A percentile compares a stretch with the other conserved stretches of the same genome.
These are phyloP conservation scores for Rhinolophus ferrumequinum DNA, from an alignment of 2,113 vertebrate genomes.

Conservation along the genomic window DNA sequence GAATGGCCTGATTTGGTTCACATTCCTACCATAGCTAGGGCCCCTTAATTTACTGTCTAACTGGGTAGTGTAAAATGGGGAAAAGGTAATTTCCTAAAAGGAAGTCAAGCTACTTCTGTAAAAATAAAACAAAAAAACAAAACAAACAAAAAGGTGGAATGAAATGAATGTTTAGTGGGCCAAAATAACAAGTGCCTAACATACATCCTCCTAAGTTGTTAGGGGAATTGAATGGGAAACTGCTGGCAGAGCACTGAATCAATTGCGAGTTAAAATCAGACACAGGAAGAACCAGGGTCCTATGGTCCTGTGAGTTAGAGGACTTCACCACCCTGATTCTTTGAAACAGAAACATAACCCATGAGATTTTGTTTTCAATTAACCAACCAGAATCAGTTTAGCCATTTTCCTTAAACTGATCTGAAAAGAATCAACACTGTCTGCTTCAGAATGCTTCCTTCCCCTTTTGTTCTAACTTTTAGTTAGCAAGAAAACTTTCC, in stretches of 20 bases:
- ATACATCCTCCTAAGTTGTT: not conserved
- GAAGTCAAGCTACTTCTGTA: not conserved
- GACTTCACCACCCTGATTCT: not conserved
- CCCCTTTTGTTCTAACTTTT: not conserved
- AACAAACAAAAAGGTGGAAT: not conserved
- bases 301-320: not conserved
- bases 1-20: not conserved
- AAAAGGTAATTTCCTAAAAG: slow-evolving; percentile 30
- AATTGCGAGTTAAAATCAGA: not conserved
- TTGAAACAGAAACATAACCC: not conserved
- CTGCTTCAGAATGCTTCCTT: not conserved
- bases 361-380: not conserved
- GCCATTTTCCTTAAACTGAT: not conserved
- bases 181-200: not conserved
- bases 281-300: not conserved
- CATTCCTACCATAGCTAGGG: not conserved
- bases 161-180: not conserved
- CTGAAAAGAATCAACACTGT: slow-evolving; percentile 7
- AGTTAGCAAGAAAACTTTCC: not conserved
- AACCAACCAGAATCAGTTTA: not conserved
- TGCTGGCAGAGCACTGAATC: not conserved
- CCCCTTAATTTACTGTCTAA: not conserved
- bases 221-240: not conserved
- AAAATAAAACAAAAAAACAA: not conserved
- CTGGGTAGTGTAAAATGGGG: not conserved